Evolutionary conservation across 2,888 invertebrate genomes (phyloP).

Genomic region (Tyria jacobaeae): DNA sequence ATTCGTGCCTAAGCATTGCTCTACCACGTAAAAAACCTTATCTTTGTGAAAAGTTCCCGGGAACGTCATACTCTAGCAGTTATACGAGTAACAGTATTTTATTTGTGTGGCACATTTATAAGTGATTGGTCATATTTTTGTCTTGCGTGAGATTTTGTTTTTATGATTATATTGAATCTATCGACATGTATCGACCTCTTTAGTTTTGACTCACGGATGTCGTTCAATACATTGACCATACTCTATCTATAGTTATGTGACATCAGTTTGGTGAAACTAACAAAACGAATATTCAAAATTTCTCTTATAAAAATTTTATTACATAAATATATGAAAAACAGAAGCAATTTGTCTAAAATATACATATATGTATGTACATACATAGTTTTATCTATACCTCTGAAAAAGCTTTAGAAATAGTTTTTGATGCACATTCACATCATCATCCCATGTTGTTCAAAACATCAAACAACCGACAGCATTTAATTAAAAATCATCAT

Average conservation of each 20-base stretch:
- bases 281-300: too few species aligned
- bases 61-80: background rate
- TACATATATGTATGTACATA: too few species aligned
- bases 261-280: background rate
- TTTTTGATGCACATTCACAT: background rate
- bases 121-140: background rate
- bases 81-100: background rate
- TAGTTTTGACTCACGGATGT: too few species aligned
- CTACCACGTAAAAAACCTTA: too few species aligned
- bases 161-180: background rate
- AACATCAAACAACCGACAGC: constrained; percentile 23
- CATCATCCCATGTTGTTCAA: background rate
- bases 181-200: too few species aligned
- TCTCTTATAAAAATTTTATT: too few species aligned
- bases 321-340: too few species aligned
- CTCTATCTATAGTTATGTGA: background rate
- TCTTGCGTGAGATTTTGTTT: background rate
- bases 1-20: too few species aligned
- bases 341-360: too few species aligned
- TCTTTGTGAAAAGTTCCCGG: background rate
- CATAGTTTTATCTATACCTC: too few species aligned
- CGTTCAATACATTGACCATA: background rate
- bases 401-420: background rate
- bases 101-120: background rate
- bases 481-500: constrained; percentile 32